phyloP scores from a whole-genome alignment of 2,888 invertebrate genomes.

The Heteromurus nitidus region DNA sequence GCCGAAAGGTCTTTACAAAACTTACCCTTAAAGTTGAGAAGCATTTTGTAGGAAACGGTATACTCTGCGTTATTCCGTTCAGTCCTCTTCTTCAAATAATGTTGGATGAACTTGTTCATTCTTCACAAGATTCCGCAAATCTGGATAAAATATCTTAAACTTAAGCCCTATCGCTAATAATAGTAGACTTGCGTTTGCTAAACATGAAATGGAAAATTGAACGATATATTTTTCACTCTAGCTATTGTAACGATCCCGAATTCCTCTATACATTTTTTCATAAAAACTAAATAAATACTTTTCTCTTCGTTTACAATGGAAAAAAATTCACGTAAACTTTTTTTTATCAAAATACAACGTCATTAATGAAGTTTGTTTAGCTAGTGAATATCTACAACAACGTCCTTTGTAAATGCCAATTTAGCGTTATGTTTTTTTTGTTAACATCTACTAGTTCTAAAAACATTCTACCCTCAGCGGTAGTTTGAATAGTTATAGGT shows the following conservation, averaged over 20 bases:
- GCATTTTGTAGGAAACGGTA: too few relatives aligned
- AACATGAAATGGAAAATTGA: constrained; percentile 32
- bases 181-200: too few relatives aligned
- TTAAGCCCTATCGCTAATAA: too few relatives aligned
- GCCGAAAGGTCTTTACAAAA: too few relatives aligned
- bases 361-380: background rate
- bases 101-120: too few relatives aligned
- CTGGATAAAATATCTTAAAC: too few relatives aligned
- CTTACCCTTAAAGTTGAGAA: too few relatives aligned
- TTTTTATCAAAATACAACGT: constrained; percentile 26
- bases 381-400: background rate
- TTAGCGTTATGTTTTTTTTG: too few relatives aligned
- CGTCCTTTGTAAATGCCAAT: background rate
- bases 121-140: too few relatives aligned
- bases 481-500: background rate
- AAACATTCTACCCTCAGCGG: background rate
- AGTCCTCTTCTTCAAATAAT: too few relatives aligned
- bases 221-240: background rate
- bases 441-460: too few relatives aligned
- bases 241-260: background rate
- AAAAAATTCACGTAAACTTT: background rate
- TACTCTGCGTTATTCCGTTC: too few relatives aligned
- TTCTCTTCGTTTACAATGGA: background rate
- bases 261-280: background rate
- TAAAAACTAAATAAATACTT: background rate